phyloP scores from a whole-genome alignment of 2,797 vertebrate genomes.

The Spinus pinus region DNA sequence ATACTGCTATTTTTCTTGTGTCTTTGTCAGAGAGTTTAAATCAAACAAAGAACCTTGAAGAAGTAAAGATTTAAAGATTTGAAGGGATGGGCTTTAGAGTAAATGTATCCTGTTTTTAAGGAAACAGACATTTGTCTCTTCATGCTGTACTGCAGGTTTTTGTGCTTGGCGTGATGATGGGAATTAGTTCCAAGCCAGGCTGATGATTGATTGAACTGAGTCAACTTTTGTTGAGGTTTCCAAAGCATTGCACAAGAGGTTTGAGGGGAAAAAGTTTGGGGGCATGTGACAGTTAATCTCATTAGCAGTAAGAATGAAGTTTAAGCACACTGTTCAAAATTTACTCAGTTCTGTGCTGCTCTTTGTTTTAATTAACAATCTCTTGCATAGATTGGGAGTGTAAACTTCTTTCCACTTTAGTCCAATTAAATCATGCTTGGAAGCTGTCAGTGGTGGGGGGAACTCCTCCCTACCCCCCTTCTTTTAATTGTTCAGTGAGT shows the following conservation, averaged over 20 bases:
- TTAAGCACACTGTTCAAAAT: conserved; percentile 60
- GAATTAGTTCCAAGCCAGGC: conserved; percentile 12
- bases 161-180: neutral
- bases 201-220: neutral
- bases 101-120: neutral
- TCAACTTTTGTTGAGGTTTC: conserved; percentile 33
- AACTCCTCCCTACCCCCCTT: neutral
- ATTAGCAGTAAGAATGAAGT: conserved; percentile 57
- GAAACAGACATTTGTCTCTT: neutral
- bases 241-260: conserved; percentile 33
- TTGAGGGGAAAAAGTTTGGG: conserved; percentile 23
- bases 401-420: conserved; percentile 66
- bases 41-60: neutral
- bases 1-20: neutral
- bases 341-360: conserved; percentile 49
- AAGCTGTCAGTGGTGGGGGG: neutral
- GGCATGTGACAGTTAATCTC: conserved; percentile 77
- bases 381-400: conserved; percentile 51
- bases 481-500: conserved; percentile 35
- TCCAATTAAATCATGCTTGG: conserved; percentile 57
- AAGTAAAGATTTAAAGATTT: neutral
- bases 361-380: conserved; percentile 73
- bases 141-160: neutral
- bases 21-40: neutral
- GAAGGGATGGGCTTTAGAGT: neutral